These are phyloP conservation scores for Arbacia lixula DNA, from an alignment of 53 echinoderm and acorn worm genomes.

Conservation along the genomic window DNA sequence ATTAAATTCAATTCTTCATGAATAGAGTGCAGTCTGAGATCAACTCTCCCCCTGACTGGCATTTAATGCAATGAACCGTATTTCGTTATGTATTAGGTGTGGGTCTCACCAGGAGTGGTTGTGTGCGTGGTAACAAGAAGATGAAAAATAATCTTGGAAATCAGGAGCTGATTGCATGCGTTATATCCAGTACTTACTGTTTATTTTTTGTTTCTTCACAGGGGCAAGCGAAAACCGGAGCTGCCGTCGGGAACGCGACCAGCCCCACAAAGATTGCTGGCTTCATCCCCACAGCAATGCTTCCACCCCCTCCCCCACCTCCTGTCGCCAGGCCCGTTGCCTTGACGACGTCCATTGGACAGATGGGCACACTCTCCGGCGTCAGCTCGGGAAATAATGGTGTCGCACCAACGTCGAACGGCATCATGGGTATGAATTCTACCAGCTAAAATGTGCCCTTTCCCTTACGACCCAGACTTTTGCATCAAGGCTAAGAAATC, in stretches of 20 bases:
- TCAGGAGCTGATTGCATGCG: neutral
- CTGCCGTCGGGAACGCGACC: conserved; percentile 69
- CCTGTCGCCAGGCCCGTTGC: conserved; percentile 95
- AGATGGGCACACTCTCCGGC: conserved; percentile 88
- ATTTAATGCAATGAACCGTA: too few relatives aligned
- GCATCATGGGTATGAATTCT: conserved; percentile 35
- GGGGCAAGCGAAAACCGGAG: conserved; percentile 56
- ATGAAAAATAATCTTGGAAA: neutral
- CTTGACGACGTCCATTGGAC: conserved; percentile 92
- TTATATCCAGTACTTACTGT: neutral
- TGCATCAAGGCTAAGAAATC: too few relatives aligned
- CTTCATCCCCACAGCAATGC: conserved; percentile 98
- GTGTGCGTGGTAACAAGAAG: too few relatives aligned
- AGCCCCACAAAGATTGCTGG: conserved; percentile 94
- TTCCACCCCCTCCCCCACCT: conserved; percentile 98
- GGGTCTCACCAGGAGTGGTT: too few relatives aligned
- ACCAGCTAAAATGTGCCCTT: too few relatives aligned
- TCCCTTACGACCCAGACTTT: too few relatives aligned
- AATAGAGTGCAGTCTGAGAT: too few relatives aligned
- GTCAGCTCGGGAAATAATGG: conserved; percentile 55
- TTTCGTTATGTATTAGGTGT: too few relatives aligned
- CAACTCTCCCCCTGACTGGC: too few relatives aligned
- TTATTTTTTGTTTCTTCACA: neutral
- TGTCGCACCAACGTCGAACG: conserved; percentile 12
- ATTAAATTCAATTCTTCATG: too few relatives aligned